Conservation (phyloP, 1,140 invertebrate genomes). For the Amyelois transitella region DNA sequence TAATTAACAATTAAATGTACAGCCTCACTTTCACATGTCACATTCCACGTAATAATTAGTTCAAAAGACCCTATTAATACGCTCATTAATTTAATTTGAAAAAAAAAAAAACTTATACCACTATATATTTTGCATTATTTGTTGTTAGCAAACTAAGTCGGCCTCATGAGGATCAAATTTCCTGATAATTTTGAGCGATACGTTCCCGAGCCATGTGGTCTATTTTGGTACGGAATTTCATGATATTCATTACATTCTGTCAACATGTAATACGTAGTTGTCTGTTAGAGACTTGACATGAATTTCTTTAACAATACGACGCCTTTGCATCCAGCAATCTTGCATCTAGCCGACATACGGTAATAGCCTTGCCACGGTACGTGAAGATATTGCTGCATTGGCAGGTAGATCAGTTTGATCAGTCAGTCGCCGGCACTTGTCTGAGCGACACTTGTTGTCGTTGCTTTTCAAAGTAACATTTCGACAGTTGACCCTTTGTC, state of each 20-base stretch:
- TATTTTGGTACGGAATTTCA: background rate
- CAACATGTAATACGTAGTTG: background rate
- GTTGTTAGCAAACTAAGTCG: background rate
- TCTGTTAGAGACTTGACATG: background rate
- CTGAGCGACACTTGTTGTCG: slow-evolving; percentile 15
- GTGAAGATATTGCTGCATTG: slow-evolving; percentile 12
- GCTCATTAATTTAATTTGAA: too few relatives aligned
- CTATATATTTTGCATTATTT: too few relatives aligned
- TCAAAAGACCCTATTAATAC: too few relatives aligned
- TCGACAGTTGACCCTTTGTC: slow-evolving; percentile 12
- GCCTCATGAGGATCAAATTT: background rate
- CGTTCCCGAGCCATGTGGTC: background rate
- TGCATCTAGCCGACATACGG: background rate
- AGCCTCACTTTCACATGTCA: too few relatives aligned
- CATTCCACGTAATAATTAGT: too few relatives aligned
- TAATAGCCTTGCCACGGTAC: slow-evolving; percentile 6
- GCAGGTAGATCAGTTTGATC: slow-evolving; percentile 14
- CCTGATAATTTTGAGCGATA: background rate
- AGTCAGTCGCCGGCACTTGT: slow-evolving; percentile 13
- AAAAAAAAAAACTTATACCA: too few relatives aligned
- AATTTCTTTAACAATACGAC: too few relatives aligned
- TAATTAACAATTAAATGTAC: too few relatives aligned
- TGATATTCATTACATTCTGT: background rate
- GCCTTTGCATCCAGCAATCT: too few relatives aligned
- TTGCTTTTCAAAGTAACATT: slow-evolving; percentile 6